Evolutionary conservation across 2,113 vertebrate genomes (phyloP).

Genomic region (Phalacrocorax brasilianus): DNA sequence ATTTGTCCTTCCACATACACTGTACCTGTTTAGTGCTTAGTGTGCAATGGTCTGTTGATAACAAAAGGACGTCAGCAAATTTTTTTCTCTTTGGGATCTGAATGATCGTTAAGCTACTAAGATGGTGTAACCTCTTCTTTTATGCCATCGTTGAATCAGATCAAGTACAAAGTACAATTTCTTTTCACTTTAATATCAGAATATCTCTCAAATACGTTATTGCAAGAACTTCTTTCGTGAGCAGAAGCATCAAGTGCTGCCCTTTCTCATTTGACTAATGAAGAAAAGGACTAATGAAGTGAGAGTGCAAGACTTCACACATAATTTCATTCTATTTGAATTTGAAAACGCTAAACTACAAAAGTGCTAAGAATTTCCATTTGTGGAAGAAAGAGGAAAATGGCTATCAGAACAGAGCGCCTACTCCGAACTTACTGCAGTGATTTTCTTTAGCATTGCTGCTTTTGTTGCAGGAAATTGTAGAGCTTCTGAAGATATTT

Average conservation of each 20-base stretch:
- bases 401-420: not conserved
- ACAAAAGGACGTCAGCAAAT: not conserved
- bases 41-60: not conserved
- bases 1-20: not conserved
- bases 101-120: not conserved
- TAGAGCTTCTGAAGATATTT: not conserved
- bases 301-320: not conserved
- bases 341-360: not conserved
- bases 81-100: not conserved
- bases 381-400: not conserved
- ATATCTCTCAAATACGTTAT: not conserved
- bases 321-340: not conserved
- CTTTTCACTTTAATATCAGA: not conserved
- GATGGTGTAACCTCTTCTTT: not conserved
- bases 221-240: not conserved
- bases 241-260: not conserved
- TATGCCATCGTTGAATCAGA: not conserved
- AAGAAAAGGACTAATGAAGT: not conserved
- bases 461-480: not conserved
- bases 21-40: fast-evolving
- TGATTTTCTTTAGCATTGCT: not conserved
- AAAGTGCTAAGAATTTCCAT: not conserved
- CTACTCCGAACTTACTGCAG: not conserved
- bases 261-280: not conserved
- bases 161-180: not conserved